Conservation (phyloP, 1,140 invertebrate genomes). For the Bombus superbus region DNA sequence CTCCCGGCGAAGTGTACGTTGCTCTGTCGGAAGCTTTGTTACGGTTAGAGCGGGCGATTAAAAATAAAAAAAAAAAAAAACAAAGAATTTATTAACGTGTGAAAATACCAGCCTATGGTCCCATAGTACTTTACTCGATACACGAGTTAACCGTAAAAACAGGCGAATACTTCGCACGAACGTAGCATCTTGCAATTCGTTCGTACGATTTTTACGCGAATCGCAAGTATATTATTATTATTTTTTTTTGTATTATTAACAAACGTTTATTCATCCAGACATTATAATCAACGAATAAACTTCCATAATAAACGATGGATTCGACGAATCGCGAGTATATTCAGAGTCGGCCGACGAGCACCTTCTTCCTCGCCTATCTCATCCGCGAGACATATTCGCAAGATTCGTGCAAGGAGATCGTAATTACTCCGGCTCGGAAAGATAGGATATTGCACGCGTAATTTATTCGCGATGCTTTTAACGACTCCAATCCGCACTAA, state of each 20-base stretch:
- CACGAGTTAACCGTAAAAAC: not conserved
- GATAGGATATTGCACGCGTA: conserved; percentile 17
- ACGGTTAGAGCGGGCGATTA: too few relatives aligned
- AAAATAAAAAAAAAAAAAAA: too few relatives aligned
- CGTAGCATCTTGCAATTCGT: not conserved
- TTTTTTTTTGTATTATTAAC: too few relatives aligned
- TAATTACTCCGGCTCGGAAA: not conserved
- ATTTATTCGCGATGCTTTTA: conserved; percentile 34
- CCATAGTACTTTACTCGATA: not conserved
- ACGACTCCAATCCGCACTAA: conserved; percentile 32
- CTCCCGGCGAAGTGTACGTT: too few relatives aligned
- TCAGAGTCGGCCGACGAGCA: not conserved
- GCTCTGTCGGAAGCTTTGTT: too few relatives aligned
- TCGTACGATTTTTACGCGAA: not conserved
- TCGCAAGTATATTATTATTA: not conserved
- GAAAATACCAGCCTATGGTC: too few relatives aligned
- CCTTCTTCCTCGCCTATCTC: not conserved
- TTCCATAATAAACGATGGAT: too few relatives aligned
- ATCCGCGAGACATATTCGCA: not conserved
- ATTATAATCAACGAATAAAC: too few relatives aligned
- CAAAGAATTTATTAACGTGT: too few relatives aligned
- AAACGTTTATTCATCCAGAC: too few relatives aligned
- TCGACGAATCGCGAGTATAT: not conserved
- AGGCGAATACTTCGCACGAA: not conserved
- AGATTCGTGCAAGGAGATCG: conserved; percentile 11